These are phyloP conservation scores for Gryllus bimaculatus DNA, from an alignment of 1,140 invertebrate species.

Conservation along the genomic window DNA sequence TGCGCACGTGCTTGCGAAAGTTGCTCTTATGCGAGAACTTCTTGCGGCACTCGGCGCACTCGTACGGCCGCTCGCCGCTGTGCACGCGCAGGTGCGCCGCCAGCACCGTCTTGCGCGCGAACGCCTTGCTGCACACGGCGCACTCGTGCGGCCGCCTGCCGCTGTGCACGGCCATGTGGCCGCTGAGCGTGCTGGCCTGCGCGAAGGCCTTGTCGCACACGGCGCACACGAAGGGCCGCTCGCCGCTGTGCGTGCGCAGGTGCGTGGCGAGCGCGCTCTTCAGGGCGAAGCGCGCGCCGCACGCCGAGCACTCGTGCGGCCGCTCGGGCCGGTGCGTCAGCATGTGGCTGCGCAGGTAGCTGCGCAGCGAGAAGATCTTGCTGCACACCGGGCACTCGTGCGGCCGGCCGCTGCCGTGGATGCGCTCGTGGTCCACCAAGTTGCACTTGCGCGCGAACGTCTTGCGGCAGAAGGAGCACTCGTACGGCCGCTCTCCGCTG, in stretches of 20 bases:
- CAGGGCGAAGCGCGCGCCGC: conserved; percentile 47
- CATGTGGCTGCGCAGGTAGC: conserved; percentile 36
- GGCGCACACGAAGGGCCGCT: conserved; percentile 49
- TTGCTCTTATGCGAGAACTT: conserved; percentile 30
- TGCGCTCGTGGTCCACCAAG: conserved; percentile 31
- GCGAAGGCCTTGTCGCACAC: conserved; percentile 41
- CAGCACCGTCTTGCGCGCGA: conserved; percentile 31
- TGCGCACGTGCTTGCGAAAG: conserved; percentile 31
- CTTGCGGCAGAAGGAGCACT: neutral
- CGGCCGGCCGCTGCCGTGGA: conserved; percentile 36
- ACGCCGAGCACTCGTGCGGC: conserved; percentile 40
- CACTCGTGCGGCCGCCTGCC: conserved; percentile 42
- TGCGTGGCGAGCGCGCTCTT: conserved; percentile 41
- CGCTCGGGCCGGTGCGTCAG: conserved; percentile 41
- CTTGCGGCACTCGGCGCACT: neutral
- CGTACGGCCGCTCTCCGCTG: conserved; percentile 48
- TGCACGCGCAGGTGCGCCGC: conserved; percentile 27
- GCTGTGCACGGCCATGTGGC: conserved; percentile 40
- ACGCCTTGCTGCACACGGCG: conserved; percentile 32
- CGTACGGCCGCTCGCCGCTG: conserved; percentile 48
- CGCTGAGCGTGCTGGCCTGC: conserved; percentile 29
- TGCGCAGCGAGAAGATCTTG: conserved; percentile 45
- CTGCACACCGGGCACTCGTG: conserved; percentile 33
- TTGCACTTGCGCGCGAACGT: conserved; percentile 30
- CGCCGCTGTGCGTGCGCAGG: conserved; percentile 41